These are phyloP conservation scores for Dysmachus trigonus DNA, from an alignment of 2,888 invertebrate genomes.

Conservation along the genomic window DNA sequence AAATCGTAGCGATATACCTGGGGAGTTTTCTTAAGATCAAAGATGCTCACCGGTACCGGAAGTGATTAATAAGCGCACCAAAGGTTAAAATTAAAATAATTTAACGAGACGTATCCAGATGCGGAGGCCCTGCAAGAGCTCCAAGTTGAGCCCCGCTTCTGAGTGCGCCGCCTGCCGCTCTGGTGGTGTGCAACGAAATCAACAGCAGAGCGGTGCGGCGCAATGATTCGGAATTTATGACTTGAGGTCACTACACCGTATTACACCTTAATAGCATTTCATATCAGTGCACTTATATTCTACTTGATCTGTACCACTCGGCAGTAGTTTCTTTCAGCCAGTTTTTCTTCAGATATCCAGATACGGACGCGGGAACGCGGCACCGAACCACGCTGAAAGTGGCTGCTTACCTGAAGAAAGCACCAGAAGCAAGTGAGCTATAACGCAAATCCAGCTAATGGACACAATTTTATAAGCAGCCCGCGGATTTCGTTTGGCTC, in stretches of 20 bases:
- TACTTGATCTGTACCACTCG: conserved; percentile 12
- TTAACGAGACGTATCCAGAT: conserved; percentile 1
- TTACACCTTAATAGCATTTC: conserved; percentile 47
- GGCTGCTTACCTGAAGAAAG: not conserved
- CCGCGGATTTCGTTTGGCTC: not conserved
- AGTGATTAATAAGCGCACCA: conserved; percentile 6
- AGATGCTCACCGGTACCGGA: not conserved
- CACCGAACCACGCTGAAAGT: not conserved
- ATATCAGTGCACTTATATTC: conserved; percentile 40
- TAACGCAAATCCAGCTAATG: not conserved
- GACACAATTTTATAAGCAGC: not conserved
- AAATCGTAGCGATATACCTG: not conserved
- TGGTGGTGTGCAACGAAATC: not conserved
- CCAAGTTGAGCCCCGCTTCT: no score
- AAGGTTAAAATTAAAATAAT: conserved; percentile 34
- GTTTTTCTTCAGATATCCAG: not conserved
- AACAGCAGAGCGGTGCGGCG: not conserved
- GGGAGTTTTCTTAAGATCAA: not conserved
- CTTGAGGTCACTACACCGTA: conserved; percentile 50
- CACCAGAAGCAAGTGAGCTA: not conserved
- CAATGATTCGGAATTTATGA: conserved; percentile 45
- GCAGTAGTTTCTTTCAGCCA: not conserved
- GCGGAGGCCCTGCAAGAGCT: not conserved
- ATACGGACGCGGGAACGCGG: not conserved
- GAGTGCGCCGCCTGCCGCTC: no score